Conservation (phyloP, 2,888 invertebrate species). For the Conops quadrifasciatus region DNA sequence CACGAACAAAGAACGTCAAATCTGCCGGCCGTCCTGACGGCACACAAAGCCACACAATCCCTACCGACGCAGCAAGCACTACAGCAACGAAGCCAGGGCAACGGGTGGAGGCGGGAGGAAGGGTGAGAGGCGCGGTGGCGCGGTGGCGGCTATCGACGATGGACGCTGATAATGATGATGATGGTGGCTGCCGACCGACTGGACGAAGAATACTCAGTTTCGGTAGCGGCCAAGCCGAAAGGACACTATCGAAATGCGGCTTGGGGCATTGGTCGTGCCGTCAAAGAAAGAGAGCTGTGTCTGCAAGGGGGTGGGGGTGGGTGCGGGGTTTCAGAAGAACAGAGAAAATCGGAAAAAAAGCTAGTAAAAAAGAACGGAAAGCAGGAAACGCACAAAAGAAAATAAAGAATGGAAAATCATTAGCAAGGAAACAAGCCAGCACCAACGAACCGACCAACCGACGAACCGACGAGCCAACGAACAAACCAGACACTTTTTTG, state of each 20-base stretch:
- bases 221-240: conserved; percentile 28
- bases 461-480: conserved; percentile 10
- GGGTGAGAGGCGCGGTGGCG: neutral
- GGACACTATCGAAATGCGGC: conserved; percentile 36
- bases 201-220: conserved; percentile 23
- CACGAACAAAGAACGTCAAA: neutral
- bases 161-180: neutral
- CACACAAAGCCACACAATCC: too few species aligned
- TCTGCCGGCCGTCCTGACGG: neutral
- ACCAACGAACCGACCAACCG: neutral
- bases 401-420: conserved; percentile 28
- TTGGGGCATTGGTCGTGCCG: conserved; percentile 16
- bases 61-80: neutral
- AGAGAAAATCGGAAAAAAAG: neutral
- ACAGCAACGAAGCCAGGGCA: neutral
- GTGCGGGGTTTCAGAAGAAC: conserved; percentile 10
- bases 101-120: neutral
- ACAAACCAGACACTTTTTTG: conserved; percentile 25
- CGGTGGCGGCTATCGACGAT: neutral
- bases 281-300: neutral
- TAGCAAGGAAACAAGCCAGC: conserved; percentile 2
- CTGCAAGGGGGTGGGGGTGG: neutral
- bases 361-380: conserved; percentile 3
- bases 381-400: conserved; percentile 23
- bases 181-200: conserved; percentile 16